Evolutionary conservation across 2,888 invertebrate species (phyloP).

Genomic region (Thymelicus lineola): DNA sequence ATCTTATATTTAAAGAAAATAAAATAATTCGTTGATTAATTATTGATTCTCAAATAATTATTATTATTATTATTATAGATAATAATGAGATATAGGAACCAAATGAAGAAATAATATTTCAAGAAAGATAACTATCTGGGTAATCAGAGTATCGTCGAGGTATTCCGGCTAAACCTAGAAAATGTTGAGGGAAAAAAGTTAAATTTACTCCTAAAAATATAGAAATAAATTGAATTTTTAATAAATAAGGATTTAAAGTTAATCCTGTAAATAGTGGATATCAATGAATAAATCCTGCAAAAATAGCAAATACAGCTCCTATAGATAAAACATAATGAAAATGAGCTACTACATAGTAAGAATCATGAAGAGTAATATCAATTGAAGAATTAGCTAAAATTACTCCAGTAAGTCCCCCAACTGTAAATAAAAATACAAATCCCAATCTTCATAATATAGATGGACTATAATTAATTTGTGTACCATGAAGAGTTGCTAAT

Average conservation of each 20-base stretch:
- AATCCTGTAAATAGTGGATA: slow-evolving; percentile 88
- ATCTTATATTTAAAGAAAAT: slow-evolving; percentile 76
- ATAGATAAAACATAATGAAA: slow-evolving; percentile 93
- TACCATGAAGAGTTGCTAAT: slow-evolving; percentile 88
- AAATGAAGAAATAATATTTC: slow-evolving; percentile 89
- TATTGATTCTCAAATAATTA: slow-evolving; percentile 87
- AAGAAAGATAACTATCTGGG: slow-evolving; percentile 84
- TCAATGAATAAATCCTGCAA: slow-evolving; percentile 90
- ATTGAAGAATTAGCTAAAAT: slow-evolving; percentile 90
- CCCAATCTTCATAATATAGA: slow-evolving; percentile 88
- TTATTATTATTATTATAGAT: slow-evolving; percentile 85
- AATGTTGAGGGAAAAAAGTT: slow-evolving; percentile 93
- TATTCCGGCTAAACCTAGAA: slow-evolving; percentile 83
- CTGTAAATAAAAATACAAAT: slow-evolving; percentile 91
- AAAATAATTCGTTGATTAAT: slow-evolving; percentile 79
- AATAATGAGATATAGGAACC: slow-evolving; percentile 87
- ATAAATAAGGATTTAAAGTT: slow-evolving; percentile 82
- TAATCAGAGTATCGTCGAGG: slow-evolving; percentile 92
- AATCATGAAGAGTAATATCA: slow-evolving; percentile 92
- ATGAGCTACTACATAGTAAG: slow-evolving; percentile 94
- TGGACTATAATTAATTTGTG: slow-evolving; percentile 85
- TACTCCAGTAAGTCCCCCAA: slow-evolving; percentile 89
- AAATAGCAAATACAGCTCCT: slow-evolving; percentile 92
- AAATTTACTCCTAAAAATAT: slow-evolving; percentile 92
- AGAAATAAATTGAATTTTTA: slow-evolving; percentile 89